phyloP scores from a whole-genome alignment of 2,888 invertebrate genomes.

The Xestia ashworthii region DNA sequence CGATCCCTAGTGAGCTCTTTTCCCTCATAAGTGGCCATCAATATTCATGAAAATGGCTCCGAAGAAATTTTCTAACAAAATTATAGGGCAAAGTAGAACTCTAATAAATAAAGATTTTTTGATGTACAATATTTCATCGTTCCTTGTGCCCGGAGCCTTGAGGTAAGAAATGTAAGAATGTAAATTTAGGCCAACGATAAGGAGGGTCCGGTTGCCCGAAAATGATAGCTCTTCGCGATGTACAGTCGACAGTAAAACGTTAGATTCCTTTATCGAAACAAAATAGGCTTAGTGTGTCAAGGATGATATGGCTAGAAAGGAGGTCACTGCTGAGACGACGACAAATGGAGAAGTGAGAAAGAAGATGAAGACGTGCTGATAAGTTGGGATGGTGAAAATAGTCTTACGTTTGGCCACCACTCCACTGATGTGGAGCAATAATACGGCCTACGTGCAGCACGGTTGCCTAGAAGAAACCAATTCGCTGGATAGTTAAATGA shows the following conservation, averaged over 20 bases:
- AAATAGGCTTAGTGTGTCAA: too few relatives aligned
- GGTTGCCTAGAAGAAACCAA: too few relatives aligned
- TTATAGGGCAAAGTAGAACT: constrained; percentile 37
- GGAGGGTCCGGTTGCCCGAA: constrained; percentile 65
- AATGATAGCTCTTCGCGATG: constrained; percentile 60
- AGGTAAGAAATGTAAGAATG: constrained; percentile 67
- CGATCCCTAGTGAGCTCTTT: constrained; percentile 31
- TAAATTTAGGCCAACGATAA: constrained; percentile 69
- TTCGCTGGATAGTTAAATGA: too few relatives aligned
- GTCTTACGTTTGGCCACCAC: too few relatives aligned
- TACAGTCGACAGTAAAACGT: constrained; percentile 38
- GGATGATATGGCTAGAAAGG: too few relatives aligned
- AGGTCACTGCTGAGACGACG: too few relatives aligned
- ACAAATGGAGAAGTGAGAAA: too few relatives aligned
- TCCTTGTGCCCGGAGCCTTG: constrained; percentile 36
- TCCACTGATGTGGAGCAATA: too few relatives aligned
- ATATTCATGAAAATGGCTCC: constrained; percentile 41
- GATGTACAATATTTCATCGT: constrained; percentile 65
- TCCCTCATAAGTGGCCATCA: constrained; percentile 32
- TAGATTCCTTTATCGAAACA: too few relatives aligned
- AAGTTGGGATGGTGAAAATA: too few relatives aligned
- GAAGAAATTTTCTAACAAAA: constrained; percentile 32
- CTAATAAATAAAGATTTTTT: constrained; percentile 61
- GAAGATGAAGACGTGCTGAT: too few relatives aligned
- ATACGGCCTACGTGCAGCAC: too few relatives aligned